Conservation (phyloP, 30 jellyfish, hydroid and myxozoan species). For the Hydractinia echinata region DNA sequence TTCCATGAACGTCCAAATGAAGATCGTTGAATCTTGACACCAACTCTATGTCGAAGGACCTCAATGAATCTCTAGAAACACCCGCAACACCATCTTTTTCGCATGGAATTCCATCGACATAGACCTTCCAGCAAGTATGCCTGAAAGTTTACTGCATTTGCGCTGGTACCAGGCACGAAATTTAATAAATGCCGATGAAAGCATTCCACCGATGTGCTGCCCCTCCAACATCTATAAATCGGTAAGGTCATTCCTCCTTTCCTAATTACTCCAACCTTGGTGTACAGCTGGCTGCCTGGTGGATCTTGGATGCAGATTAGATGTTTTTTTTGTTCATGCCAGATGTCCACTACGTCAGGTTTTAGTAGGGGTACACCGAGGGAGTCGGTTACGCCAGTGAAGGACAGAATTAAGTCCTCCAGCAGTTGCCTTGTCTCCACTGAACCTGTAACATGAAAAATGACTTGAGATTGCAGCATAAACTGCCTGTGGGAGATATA, state of each 20-base stretch:
- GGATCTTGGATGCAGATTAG: conserved; percentile 48
- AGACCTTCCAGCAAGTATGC: conserved; percentile 45
- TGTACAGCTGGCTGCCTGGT: conserved; percentile 35
- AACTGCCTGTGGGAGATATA: too few relatives aligned
- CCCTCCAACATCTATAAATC: conserved; percentile 54
- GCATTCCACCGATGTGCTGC: conserved; percentile 40
- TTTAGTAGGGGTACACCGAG: conserved; percentile 62
- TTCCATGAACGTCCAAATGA: conserved; percentile 10
- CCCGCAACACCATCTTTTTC: conserved; percentile 35
- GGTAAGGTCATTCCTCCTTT: conserved; percentile 32
- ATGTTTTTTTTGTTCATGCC: conserved; percentile 45
- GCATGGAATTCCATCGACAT: conserved; percentile 26
- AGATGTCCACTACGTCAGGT: neutral
- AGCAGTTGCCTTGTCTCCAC: conserved; percentile 18
- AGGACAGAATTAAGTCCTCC: conserved; percentile 30
- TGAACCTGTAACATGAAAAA: conserved; percentile 43
- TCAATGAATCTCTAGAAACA: neutral
- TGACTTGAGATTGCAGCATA: too few relatives aligned
- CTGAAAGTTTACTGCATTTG: conserved; percentile 47
- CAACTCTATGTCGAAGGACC: neutral
- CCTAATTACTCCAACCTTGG: conserved; percentile 20
- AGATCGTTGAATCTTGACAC: conserved; percentile 2
- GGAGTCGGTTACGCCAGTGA: conserved; percentile 39
- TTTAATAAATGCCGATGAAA: conserved; percentile 21
- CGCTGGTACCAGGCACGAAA: conserved; percentile 20